Evolutionary conservation across 1,140 invertebrate genomes (phyloP).

Genomic region (Drosophila ercepeae): DNA sequence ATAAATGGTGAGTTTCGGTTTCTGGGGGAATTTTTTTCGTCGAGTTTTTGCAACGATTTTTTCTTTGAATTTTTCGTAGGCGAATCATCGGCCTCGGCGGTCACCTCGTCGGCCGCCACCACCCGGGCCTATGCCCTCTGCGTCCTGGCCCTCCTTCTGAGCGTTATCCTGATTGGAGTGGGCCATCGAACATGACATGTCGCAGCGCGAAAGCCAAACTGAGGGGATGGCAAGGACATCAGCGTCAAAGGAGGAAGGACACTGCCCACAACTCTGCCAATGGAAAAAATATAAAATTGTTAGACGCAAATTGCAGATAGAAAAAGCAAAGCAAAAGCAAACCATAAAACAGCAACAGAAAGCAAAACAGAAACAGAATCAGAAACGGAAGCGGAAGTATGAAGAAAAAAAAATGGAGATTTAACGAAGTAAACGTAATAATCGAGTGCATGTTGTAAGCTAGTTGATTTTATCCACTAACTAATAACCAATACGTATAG

Average conservation of each 20-base stretch:
- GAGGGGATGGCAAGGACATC: slow-evolving; percentile 11
- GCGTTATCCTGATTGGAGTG: slow-evolving; percentile 70
- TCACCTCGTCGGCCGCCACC: slow-evolving; percentile 78
- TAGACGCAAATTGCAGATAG: slow-evolving; percentile 14
- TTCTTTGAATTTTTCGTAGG: slow-evolving; percentile 47
- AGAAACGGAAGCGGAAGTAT: background rate
- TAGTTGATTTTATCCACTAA: slow-evolving; percentile 76
- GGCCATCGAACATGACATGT: slow-evolving; percentile 80
- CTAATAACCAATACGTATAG: slow-evolving; percentile 36
- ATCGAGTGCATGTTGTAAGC: slow-evolving; percentile 69
- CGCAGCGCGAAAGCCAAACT: slow-evolving; percentile 21
- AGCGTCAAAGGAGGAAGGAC: slow-evolving; percentile 1
- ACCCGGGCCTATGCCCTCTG: slow-evolving; percentile 75
- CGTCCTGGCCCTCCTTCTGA: slow-evolving; percentile 65
- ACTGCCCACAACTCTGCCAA: slow-evolving; percentile 51
- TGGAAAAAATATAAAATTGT: slow-evolving; percentile 39
- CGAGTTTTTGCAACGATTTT: background rate
- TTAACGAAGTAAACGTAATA: slow-evolving; percentile 39
- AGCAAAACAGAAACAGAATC: slow-evolving; percentile 1
- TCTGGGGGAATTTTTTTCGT: background rate
- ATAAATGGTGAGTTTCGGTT: slow-evolving; percentile 81
- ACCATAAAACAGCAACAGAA: background rate
- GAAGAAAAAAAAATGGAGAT: background rate
- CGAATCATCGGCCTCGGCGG: slow-evolving; percentile 82
- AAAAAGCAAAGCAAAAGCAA: background rate